A percentile compares a stretch with the other conserved stretches of the same genome.
These are phyloP conservation scores for Pseudopodoces humilis DNA, from an alignment of 2,113 vertebrate species.

Conservation along the genomic window DNA sequence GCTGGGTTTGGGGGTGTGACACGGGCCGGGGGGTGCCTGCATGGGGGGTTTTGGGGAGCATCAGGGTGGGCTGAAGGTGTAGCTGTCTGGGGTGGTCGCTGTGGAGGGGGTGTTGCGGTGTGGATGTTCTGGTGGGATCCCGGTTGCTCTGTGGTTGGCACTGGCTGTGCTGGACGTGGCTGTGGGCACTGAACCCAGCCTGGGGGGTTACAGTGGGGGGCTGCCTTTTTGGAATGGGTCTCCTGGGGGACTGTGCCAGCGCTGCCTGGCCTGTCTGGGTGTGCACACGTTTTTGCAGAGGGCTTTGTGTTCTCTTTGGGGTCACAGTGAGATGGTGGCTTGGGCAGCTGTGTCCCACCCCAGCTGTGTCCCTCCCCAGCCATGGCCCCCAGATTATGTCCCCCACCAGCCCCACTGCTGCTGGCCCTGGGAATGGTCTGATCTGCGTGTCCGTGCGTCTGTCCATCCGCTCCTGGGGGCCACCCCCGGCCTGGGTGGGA, in stretches of 20 bases:
- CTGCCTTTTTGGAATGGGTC: background rate
- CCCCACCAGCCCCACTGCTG: background rate
- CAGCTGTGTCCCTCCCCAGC: background rate
- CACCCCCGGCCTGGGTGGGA: conserved; percentile 1
- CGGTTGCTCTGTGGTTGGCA: fast-evolving
- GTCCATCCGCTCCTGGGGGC: background rate
- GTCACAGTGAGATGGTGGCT: background rate
- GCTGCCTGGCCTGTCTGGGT: background rate
- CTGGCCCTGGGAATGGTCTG: background rate
- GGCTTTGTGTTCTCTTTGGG: background rate
- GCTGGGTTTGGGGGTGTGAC: background rate
- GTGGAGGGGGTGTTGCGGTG: fast-evolving
- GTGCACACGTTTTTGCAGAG: background rate
- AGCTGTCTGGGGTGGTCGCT: background rate
- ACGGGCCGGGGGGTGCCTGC: background rate
- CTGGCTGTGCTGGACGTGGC: background rate
- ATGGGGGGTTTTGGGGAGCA: fast-evolving
- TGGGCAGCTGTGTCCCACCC: background rate
- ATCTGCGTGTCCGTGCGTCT: background rate
- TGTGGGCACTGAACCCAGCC: background rate
- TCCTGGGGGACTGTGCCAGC: fast-evolving
- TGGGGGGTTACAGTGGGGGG: background rate
- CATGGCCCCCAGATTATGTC: background rate
- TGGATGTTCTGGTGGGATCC: fast-evolving
- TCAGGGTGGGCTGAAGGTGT: background rate